A percentile compares a stretch with the other conserved stretches of the same genome.
Conservation (phyloP, 2,797 vertebrate species). For the Chrysocyon brachyurus region DNA sequence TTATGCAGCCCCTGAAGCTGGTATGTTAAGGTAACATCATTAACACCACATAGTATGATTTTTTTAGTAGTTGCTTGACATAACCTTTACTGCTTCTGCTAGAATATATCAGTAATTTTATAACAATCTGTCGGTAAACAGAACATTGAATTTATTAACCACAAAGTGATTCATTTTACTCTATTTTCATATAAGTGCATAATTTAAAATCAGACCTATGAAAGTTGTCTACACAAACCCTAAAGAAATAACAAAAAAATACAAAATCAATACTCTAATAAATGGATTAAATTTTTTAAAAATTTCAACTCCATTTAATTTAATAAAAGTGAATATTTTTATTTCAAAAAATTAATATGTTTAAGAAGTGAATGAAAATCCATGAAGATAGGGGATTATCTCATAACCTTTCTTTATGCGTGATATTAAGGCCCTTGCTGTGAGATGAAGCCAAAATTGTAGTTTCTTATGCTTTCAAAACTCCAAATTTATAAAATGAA, state of each 20-base stretch:
- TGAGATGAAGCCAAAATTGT: constrained; percentile 34
- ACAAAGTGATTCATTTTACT: constrained; percentile 76
- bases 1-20: constrained; percentile 90
- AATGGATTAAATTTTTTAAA: background rate
- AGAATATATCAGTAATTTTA: constrained; percentile 76
- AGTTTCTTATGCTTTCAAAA: constrained; percentile 58
- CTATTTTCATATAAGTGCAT: constrained; percentile 19
- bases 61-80: constrained; percentile 76
- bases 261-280: constrained; percentile 22
- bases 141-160: constrained; percentile 69
- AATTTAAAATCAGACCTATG: constrained; percentile 75
- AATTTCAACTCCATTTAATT: constrained; percentile 30
- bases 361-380: constrained; percentile 64
- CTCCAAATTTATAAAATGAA: constrained; percentile 54
- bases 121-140: constrained; percentile 72
- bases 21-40: constrained; percentile 84
- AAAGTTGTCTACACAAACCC: constrained; percentile 53
- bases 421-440: background rate
- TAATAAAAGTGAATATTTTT: constrained; percentile 60
- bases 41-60: constrained; percentile 69
- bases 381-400: constrained; percentile 18
- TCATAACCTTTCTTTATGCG: constrained; percentile 29
- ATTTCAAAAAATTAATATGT: constrained; percentile 42
- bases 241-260: constrained; percentile 42
- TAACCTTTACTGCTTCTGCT: constrained; percentile 64